Conservation (phyloP, 2,113 vertebrate species). For the Stigmatopora argus region DNA sequence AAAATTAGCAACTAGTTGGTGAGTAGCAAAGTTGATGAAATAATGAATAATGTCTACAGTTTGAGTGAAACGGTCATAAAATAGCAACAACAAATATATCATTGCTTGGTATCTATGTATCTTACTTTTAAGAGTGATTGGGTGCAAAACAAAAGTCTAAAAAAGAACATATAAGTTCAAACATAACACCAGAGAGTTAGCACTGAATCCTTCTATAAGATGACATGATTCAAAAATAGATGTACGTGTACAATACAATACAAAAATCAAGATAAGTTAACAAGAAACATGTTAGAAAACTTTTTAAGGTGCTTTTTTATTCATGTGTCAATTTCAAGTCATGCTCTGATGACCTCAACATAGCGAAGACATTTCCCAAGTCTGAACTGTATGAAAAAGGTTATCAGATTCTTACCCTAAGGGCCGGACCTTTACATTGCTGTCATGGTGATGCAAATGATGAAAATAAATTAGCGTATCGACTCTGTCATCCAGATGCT, state of each 20-base stretch:
- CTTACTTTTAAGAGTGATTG: too few relatives aligned
- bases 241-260: too few relatives aligned
- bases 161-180: not conserved
- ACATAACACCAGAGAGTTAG: not conserved
- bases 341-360: too few relatives aligned
- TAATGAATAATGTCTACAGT: not conserved
- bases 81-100: not conserved
- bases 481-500: not conserved
- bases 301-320: too few relatives aligned
- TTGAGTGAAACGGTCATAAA: not conserved
- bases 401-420: too few relatives aligned
- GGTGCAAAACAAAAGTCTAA: too few relatives aligned
- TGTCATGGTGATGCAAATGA: not conserved
- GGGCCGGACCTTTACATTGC: not conserved
- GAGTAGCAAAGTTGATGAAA: conserved; percentile 5
- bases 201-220: not conserved
- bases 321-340: too few relatives aligned
- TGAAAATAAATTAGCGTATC: not conserved
- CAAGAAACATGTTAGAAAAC: too few relatives aligned
- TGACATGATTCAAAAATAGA: too few relatives aligned
- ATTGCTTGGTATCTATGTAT: not conserved
- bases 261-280: not conserved
- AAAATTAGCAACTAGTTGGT: conserved; percentile 15
- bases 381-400: not conserved
- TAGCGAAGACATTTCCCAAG: not conserved